Evolutionary conservation across 2,113 vertebrate species (phyloP), one percentile per base, ranked within the genome.

Genomic region (Pipra filicauda): DNA sequence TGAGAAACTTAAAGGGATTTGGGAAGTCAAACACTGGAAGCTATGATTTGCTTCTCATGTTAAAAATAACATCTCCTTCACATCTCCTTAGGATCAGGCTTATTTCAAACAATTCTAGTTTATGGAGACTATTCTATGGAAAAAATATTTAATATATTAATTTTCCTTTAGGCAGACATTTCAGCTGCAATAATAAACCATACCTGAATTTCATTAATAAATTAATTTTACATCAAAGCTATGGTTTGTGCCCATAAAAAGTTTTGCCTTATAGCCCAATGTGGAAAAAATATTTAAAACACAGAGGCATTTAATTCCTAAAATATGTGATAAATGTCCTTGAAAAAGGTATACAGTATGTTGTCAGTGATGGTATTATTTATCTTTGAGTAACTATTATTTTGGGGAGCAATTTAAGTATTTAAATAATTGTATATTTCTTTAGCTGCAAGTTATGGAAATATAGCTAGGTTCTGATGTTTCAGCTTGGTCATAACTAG

Each of bases 1-100:
- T 73, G 72, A 96, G 85, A 91, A 97, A 97, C 96, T 97, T 98
- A 95, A 19, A 92, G 55, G 96, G 96, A 97, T 98, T 97, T 97
- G 80, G 62, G 79, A 98, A 96, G 96, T 97, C 97, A 98, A 98
- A 97, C 96, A 97, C 72, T 95, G 91, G 91, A 95, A 97, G 92
- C 87, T 91, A 91, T 95, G 89, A 95, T 98, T 97, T 97, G 94
- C 94, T 96, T 97, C 85, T 95, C 44, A 73, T 84, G 94, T 88
- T 97, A 97, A 97, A 97, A 98, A 97, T 97, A 97, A 92, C 82
- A 95, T 90, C 94, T 93, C 19, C 22, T 72, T 26, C 80, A 90
- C 93, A 72, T 93, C 92, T 97, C 96, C 94, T 74, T 88, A 93
- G 75, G 69, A 93, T 83, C 57, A 24, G 81, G 52, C 54, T 96